Conservation (phyloP, 2,113 vertebrate species). For the Lycaon pictus region DNA sequence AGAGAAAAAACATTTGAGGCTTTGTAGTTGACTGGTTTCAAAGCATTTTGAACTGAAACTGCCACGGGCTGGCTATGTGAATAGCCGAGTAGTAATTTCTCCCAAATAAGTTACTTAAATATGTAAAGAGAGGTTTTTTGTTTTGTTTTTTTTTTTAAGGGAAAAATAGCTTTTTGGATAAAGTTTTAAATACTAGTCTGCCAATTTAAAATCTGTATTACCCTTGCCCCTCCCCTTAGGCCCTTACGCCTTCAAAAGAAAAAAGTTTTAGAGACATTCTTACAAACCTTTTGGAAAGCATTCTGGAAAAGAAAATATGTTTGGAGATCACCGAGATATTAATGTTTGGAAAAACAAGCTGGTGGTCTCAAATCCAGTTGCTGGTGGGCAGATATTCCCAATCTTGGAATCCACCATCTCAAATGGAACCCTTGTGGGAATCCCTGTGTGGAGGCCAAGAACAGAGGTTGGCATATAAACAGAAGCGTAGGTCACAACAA, state of each 20-base stretch:
- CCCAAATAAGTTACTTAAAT: conserved; percentile 72
- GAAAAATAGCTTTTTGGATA: conserved; percentile 60
- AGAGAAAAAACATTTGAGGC: conserved; percentile 69
- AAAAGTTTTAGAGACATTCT: conserved; percentile 68
- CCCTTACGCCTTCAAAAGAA: conserved; percentile 61
- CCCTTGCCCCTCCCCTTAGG: conserved; percentile 42
- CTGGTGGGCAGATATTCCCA: conserved; percentile 50
- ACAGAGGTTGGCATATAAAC: conserved; percentile 72
- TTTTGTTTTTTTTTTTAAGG: not conserved
- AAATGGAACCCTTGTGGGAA: conserved; percentile 73
- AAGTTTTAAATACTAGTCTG: conserved; percentile 67
- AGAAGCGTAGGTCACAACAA: conserved; percentile 52
- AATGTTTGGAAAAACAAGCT: conserved; percentile 79
- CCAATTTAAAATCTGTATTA: conserved; percentile 77
- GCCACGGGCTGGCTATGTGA: conserved; percentile 26
- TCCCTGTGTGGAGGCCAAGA: conserved; percentile 75
- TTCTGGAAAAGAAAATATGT: conserved; percentile 78
- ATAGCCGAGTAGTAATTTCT: conserved; percentile 42
- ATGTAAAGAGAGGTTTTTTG: conserved; percentile 58
- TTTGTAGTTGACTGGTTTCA: conserved; percentile 63
- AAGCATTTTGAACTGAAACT: conserved; percentile 33
- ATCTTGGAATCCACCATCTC: conserved; percentile 68
- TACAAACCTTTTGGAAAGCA: conserved; percentile 76
- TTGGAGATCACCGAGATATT: conserved; percentile 75
- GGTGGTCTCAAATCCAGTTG: conserved; percentile 77